Base-by-base conservation (phyloP, 2,113 vertebrate genomes). In the Mus musculus region DNA sequence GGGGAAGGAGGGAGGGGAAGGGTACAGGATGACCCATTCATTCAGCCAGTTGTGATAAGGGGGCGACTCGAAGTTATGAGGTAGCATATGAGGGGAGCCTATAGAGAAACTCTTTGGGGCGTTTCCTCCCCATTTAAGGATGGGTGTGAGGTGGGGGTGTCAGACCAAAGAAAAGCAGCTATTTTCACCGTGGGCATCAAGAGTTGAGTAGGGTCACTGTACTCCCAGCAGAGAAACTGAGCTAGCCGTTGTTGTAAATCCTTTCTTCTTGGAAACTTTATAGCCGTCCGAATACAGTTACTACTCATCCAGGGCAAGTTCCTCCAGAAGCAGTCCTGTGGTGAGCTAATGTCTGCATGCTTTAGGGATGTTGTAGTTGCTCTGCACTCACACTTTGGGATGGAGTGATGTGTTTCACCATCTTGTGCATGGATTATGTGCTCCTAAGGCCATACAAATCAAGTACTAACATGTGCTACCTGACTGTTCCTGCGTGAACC, bases 271-370 rank as follows among this genome's bases (percentile, higher is more conserved):
- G 87, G 46, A 97, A 94, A 98, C 56, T 97, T 98, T 98, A 73
- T 98, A 99, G 99, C 99, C 99, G 22, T 99, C 99, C 97, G 99
- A 99, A 98, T 99, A 98, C 98, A 99, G 99, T 98, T 99, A 98
- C 98, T 98, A 98, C 93, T 99, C 99, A 77, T 99, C 99, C 93
- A 99, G 99, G 98, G 94, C 99, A 94, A 99, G 99, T 97, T 99
- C 99, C 87, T 96, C 99, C 86, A 99, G 97, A 96, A 99, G 98
- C 98, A 99, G 99, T 96, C 99, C 99, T 85, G 98, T 98, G 99
- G 99, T 99, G 99, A 99, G 99, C 49, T 61, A 1, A 22, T 56
- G 39, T 77, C 67, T 96, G 98, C 98, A 98, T 88, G 98, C 14
- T 95, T 95, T 97, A 24, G 42, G 80, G 49, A 24, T 24, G 39